Percentiles rank a stretch among this genome's conserved stretches.
These are phyloP conservation scores for Xenentodon cancila DNA, from an alignment of 2,797 vertebrate genomes.

Conservation along the genomic window DNA sequence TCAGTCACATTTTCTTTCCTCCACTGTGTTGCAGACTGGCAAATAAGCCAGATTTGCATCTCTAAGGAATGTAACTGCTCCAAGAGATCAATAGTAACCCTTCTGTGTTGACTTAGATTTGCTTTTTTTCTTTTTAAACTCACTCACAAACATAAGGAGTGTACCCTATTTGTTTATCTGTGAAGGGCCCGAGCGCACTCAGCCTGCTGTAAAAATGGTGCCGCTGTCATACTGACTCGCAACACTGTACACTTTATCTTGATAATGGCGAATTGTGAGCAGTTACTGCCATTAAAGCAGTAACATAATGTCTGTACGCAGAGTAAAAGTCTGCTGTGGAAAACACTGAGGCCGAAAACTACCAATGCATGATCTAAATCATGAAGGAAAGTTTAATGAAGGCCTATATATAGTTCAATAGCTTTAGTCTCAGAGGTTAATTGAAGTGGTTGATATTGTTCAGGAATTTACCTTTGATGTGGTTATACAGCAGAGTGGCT, in stretches of 20 bases:
- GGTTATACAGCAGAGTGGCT: conserved; percentile 37
- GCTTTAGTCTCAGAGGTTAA: conserved; percentile 48
- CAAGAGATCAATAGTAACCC: background rate
- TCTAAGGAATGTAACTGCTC: too few relatives aligned
- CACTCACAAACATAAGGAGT: background rate
- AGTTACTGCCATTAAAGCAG: background rate
- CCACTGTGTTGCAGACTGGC: background rate
- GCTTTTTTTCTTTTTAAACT: too few relatives aligned
- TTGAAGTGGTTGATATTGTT: conserved; percentile 45
- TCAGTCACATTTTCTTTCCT: background rate
- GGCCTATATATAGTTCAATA: conserved; percentile 45
- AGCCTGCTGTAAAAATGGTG: background rate
- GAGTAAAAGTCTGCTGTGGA: conserved; percentile 8
- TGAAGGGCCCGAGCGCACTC: background rate
- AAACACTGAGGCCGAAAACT: conserved; percentile 40
- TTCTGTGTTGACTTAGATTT: background rate
- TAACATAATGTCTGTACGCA: conserved; percentile 4
- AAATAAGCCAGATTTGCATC: background rate
- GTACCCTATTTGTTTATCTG: background rate
- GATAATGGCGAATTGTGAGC: conserved; percentile 6
- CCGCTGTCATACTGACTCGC: background rate
- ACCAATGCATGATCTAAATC: conserved; percentile 44
- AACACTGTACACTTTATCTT: background rate
- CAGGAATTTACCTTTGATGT: conserved; percentile 52
- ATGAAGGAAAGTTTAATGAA: conserved; percentile 48